Percentiles rank a stretch among this genome's conserved stretches.
phyloP scores from a whole-genome alignment of 64 coral and sea anemone species.

The Montipora capricornis region DNA sequence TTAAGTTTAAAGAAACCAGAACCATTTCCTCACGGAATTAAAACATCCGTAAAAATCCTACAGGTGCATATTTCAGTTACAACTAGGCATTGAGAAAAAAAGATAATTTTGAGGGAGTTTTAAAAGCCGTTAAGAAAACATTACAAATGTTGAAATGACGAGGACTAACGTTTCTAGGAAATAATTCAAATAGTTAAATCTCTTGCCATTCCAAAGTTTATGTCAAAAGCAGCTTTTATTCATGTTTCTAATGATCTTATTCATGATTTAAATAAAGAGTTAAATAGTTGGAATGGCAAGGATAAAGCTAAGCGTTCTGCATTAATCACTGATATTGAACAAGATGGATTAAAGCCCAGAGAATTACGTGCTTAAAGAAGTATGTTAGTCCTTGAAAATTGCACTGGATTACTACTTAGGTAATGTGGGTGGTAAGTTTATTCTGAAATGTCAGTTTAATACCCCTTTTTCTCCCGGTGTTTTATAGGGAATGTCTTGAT shows the following conservation, averaged over 20 bases:
- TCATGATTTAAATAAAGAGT: background rate
- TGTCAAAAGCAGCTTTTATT: background rate
- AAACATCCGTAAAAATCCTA: background rate
- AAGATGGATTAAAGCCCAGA: background rate
- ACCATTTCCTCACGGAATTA: background rate
- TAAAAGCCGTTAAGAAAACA: background rate
- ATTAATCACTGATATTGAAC: background rate
- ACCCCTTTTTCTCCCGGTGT: slow-evolving; percentile 2
- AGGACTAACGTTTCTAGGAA: background rate
- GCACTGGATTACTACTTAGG: slow-evolving; percentile 23
- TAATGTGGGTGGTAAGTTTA: slow-evolving; percentile 38
- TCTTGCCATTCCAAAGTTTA: background rate
- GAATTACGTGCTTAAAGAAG: background rate
- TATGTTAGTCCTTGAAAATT: slow-evolving; percentile 31
- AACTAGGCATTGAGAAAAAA: background rate
- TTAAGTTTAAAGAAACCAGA: background rate
- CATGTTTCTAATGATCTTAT: background rate
- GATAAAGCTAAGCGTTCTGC: background rate
- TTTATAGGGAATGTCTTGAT: slow-evolving; percentile 34
- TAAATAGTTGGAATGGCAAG: background rate
- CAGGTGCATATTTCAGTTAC: too few relatives aligned
- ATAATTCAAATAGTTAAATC: background rate
- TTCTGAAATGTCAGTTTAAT: slow-evolving; percentile 59
- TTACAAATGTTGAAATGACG: background rate
- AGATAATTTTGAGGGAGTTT: background rate